Evolutionary conservation across 2,888 invertebrate species (phyloP).

Genomic region (Dascillus cervinus): DNA sequence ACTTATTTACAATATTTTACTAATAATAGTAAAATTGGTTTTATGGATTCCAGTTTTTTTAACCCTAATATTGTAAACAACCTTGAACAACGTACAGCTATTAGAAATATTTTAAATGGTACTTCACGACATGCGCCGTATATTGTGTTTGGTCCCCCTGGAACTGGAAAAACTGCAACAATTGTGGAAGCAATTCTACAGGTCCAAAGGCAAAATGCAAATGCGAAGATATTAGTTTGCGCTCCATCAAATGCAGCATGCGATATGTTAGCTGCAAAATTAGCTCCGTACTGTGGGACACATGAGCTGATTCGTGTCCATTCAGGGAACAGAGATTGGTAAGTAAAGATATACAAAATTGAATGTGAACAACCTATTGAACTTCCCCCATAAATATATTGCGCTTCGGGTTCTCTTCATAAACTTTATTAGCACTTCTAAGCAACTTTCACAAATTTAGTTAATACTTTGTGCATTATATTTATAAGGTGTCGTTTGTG

Average conservation of each 20-base stretch:
- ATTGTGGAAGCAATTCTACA: conserved; percentile 62
- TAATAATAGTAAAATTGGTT: conserved; percentile 1
- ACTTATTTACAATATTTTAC: no score
- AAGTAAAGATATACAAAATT: conserved; percentile 33
- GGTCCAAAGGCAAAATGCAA: conserved; percentile 31
- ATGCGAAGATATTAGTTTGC: conserved; percentile 52
- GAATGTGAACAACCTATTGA: no score
- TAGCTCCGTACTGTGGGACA: conserved; percentile 24
- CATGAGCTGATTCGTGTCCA: conserved; percentile 46
- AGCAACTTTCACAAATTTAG: no score
- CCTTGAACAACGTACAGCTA: conserved; percentile 44
- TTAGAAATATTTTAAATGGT: conserved; percentile 43
- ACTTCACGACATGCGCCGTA: conserved; percentile 47
- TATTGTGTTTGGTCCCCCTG: conserved; percentile 53
- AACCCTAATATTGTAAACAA: no score
- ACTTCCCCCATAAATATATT: no score
- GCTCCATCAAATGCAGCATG: conserved; percentile 67
- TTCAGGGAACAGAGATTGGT: conserved; percentile 38
- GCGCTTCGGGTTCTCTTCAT: no score
- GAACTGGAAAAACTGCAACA: conserved; percentile 65
- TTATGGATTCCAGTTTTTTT: not conserved
- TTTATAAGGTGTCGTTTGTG: no score
- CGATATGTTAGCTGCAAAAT: conserved; percentile 52
- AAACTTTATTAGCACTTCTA: no score
- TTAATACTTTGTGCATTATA: no score